Percentiles rank a stretch among this genome's conserved stretches.
Conservation (phyloP, 2,113 vertebrate genomes). For the Lampris incognitus region DNA sequence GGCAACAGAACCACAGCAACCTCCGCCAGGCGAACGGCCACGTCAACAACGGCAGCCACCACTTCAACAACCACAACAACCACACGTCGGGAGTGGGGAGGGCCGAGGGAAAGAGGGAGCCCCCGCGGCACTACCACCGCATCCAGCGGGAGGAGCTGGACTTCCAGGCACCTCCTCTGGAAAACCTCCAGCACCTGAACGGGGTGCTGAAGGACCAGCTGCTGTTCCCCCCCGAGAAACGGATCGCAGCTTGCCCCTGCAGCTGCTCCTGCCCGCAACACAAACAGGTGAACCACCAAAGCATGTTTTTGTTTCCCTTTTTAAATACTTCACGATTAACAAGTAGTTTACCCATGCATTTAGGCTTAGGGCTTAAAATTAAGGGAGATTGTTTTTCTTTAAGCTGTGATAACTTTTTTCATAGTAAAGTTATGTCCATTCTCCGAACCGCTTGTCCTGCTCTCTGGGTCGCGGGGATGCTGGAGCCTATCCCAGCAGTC, state of each 20-base stretch:
- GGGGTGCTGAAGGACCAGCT: slow-evolving; percentile 65
- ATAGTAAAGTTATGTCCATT: too few species aligned
- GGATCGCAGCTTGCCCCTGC: slow-evolving; percentile 74
- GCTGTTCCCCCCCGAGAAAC: slow-evolving; percentile 57
- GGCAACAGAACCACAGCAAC: slow-evolving; percentile 30
- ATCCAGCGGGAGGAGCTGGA: slow-evolving; percentile 59
- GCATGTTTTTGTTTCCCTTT: neutral
- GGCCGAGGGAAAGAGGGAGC: slow-evolving; percentile 46
- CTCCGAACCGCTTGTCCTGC: too few species aligned
- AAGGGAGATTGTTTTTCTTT: too few species aligned
- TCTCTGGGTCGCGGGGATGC: too few species aligned
- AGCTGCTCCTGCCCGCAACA: slow-evolving; percentile 76
- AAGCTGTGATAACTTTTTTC: too few species aligned
- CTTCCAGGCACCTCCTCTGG: slow-evolving; percentile 51
- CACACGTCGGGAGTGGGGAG: slow-evolving; percentile 44
- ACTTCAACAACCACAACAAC: slow-evolving; percentile 63
- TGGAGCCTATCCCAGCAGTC: too few species aligned
- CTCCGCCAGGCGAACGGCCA: slow-evolving; percentile 51
- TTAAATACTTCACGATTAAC: neutral
- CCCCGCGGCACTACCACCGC: slow-evolving; percentile 57
- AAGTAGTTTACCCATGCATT: too few species aligned
- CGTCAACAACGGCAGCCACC: slow-evolving; percentile 35
- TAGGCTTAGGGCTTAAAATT: too few species aligned
- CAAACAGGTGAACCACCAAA: slow-evolving; percentile 62
- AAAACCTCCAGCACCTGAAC: slow-evolving; percentile 71